Evolutionary conservation across 2,113 vertebrate species (phyloP).

Genomic region (Trachemys scripta): DNA sequence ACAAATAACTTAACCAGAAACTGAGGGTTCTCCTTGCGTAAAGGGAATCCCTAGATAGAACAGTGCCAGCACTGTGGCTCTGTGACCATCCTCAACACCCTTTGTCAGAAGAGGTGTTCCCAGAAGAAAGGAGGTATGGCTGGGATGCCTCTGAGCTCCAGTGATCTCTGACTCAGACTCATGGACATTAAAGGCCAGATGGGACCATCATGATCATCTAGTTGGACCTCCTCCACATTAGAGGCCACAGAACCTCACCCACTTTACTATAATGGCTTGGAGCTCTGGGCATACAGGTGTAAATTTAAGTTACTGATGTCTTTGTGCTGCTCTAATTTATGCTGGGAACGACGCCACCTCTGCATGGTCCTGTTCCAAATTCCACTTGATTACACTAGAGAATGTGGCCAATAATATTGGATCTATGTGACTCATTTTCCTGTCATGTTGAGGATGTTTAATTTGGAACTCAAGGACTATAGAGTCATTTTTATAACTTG

Average conservation of each 20-base stretch:
- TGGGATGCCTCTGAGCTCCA: background rate
- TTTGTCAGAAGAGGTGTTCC: background rate
- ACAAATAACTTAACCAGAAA: background rate
- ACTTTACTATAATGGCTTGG: background rate
- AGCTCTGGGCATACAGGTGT: background rate
- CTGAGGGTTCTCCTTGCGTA: rapidly evolving
- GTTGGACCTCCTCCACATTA: background rate
- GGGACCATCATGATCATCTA: background rate
- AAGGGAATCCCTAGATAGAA: background rate
- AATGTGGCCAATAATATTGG: background rate
- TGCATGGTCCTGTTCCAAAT: background rate
- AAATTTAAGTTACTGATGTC: background rate
- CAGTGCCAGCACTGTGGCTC: rapidly evolving
- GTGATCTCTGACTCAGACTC: background rate
- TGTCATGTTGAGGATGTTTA: background rate
- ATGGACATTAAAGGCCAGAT: background rate
- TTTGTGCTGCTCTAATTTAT: background rate
- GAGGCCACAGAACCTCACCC: background rate
- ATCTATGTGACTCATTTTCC: background rate
- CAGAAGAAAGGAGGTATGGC: background rate
- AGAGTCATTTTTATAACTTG: background rate
- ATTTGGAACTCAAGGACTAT: background rate
- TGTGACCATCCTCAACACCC: rapidly evolving
- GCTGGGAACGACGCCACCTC: background rate
- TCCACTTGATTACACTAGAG: background rate